phyloP scores from a whole-genome alignment of 1,140 invertebrate genomes.

The Meteorus sp. region DNA sequence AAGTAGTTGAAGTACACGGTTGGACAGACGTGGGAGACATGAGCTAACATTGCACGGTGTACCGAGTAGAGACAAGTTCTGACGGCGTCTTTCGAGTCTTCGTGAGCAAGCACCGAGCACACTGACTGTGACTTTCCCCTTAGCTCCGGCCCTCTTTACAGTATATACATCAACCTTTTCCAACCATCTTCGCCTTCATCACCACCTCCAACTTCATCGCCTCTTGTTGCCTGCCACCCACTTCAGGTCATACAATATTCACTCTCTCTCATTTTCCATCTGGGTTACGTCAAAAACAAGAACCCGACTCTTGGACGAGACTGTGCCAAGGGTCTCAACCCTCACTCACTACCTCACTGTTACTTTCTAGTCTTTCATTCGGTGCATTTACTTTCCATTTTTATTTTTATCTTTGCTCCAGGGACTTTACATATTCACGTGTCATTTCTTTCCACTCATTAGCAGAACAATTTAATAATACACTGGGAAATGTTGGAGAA shows the following conservation, averaged over 20 bases:
- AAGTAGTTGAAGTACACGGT: constrained; percentile 19
- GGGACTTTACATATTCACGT: not conserved
- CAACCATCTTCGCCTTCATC: too few relatives aligned
- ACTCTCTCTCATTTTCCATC: constrained; percentile 39
- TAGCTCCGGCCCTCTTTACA: not conserved
- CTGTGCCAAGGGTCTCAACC: constrained; percentile 21
- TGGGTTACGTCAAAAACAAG: constrained; percentile 45
- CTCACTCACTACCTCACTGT: not conserved
- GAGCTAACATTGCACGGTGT: constrained; percentile 15
- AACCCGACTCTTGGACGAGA: constrained; percentile 34
- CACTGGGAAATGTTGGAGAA: too few relatives aligned
- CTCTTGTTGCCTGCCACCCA: constrained; percentile 15
- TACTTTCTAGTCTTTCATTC: not conserved
- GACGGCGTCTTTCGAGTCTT: constrained; percentile 24
- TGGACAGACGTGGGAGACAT: constrained; percentile 20
- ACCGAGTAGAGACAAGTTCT: constrained; percentile 26
- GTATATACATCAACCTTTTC: too few relatives aligned
- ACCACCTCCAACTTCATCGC: not conserved
- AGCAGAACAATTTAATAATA: too few relatives aligned
- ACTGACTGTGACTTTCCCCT: constrained; percentile 26
- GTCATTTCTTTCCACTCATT: too few relatives aligned
- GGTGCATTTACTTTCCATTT: not conserved
- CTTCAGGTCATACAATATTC: constrained; percentile 46
- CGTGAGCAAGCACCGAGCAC: constrained; percentile 25
- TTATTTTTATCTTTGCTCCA: too few relatives aligned